Conservation (phyloP, 1,140 invertebrate genomes). For the Macrocentrus cingulum region DNA sequence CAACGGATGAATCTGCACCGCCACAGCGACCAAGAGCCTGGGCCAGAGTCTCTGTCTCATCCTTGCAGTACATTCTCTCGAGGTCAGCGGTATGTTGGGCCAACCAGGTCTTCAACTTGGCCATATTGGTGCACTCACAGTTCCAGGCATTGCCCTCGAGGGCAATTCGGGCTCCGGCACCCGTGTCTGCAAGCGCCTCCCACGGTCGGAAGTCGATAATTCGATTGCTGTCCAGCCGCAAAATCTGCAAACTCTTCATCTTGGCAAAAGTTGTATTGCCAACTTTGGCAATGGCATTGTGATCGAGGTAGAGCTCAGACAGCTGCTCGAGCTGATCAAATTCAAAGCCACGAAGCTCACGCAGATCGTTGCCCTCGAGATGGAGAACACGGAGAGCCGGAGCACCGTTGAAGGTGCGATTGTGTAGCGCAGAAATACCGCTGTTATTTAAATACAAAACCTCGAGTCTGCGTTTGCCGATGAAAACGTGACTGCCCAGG, state of each 20-base stretch:
- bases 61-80: slow-evolving; percentile 67
- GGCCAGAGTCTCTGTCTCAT: slow-evolving; percentile 63
- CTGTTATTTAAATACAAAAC: slow-evolving; percentile 87
- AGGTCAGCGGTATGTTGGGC: slow-evolving; percentile 69
- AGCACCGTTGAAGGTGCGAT: slow-evolving; percentile 87
- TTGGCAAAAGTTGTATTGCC: slow-evolving; percentile 82
- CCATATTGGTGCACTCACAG: slow-evolving; percentile 83
- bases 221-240: slow-evolving; percentile 82
- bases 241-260: slow-evolving; percentile 77
- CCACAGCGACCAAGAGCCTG: slow-evolving; percentile 65
- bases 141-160: slow-evolving; percentile 86
- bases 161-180: slow-evolving; percentile 71
- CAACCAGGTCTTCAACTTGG: slow-evolving; percentile 76
- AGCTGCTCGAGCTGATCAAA: slow-evolving; percentile 79
- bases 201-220: slow-evolving; percentile 74
- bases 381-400: slow-evolving; percentile 76
- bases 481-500: slow-evolving; percentile 85
- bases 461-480: slow-evolving; percentile 84
- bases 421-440: slow-evolving; percentile 80
- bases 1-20: slow-evolving; percentile 57
- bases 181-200: slow-evolving; percentile 72
- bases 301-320: slow-evolving; percentile 83
- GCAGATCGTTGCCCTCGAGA: slow-evolving; percentile 82
- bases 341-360: slow-evolving; percentile 79
- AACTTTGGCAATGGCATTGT: slow-evolving; percentile 81